phyloP scores from a whole-genome alignment of 2,113 vertebrate genomes.

The Geothlypis trichas region DNA sequence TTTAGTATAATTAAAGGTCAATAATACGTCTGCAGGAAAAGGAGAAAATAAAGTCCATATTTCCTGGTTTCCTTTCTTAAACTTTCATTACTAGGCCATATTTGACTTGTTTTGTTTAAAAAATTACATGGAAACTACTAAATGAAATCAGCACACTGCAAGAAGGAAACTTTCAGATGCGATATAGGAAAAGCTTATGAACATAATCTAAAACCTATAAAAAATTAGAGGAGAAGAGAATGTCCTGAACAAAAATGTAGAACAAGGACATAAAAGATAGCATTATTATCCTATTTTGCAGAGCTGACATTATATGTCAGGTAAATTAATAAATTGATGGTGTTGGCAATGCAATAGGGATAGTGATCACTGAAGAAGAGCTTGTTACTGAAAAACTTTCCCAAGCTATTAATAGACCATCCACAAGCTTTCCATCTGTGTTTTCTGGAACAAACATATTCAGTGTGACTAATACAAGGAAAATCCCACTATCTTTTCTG shows the following conservation, averaged over 20 bases:
- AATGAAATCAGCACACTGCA: not conserved
- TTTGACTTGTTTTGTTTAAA: not conserved
- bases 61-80: not conserved
- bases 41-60: not conserved
- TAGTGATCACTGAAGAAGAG: slow-evolving; percentile 15
- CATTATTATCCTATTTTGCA: not conserved
- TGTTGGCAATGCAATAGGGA: slow-evolving; percentile 11
- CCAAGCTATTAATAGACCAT: slow-evolving; percentile 46
- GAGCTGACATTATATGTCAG: not conserved
- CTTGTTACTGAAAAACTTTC: slow-evolving; percentile 39
- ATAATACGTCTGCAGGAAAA: not conserved
- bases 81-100: not conserved
- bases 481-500: slow-evolving; percentile 52
- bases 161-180: not conserved
- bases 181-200: not conserved
- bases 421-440: slow-evolving; percentile 60
- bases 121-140: not conserved
- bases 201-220: not conserved
- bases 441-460: slow-evolving; percentile 57
- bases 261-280: not conserved
- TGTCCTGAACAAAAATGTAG: not conserved
- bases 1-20: not conserved
- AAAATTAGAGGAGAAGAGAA: not conserved
- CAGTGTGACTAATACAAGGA: slow-evolving; percentile 64
- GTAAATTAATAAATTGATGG: slow-evolving; percentile 42